A percentile compares a stretch with the other conserved stretches of the same genome.
Evolutionary conservation across 2,888 invertebrate genomes (phyloP).

Genomic region (Cheilosia soror): DNA sequence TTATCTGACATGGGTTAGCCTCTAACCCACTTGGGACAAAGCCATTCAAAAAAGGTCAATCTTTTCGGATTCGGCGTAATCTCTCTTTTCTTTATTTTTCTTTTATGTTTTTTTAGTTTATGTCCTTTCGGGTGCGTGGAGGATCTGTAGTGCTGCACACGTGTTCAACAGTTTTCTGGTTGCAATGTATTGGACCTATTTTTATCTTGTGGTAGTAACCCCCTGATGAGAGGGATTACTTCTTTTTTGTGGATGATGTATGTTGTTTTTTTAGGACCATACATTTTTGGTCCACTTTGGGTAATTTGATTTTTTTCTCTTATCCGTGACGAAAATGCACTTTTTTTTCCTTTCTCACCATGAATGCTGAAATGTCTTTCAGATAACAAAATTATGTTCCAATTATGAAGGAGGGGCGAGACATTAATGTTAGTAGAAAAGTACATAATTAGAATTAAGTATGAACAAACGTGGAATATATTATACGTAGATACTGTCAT

Average conservation of each 20-base stretch:
- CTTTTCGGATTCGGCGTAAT: constrained; percentile 40
- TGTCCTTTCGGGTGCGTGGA: constrained; percentile 61
- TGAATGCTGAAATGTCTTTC: constrained; percentile 22
- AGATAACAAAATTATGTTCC: constrained; percentile 58
- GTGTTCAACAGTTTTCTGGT: constrained; percentile 64
- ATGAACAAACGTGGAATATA: too few species aligned
- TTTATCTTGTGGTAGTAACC: constrained; percentile 58
- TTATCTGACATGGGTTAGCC: constrained; percentile 67
- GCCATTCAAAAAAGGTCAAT: constrained; percentile 26
- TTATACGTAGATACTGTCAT: too few species aligned
- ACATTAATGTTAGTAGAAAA: constrained; percentile 41
- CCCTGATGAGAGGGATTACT: constrained; percentile 61
- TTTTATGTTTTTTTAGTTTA: constrained; percentile 42
- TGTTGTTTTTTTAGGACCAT: constrained; percentile 56
- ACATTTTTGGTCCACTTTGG: constrained; percentile 45
- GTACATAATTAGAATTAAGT: too few species aligned
- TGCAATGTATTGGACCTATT: constrained; percentile 28
- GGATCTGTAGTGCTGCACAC: constrained; percentile 67
- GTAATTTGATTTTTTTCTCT: constrained; percentile 61
- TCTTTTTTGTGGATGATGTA: constrained; percentile 37
- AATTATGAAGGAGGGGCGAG: constrained; percentile 57
- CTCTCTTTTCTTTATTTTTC: constrained; percentile 42
- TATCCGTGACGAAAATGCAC: constrained; percentile 68
- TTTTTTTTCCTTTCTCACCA: neutral
- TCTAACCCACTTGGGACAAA: constrained; percentile 51